These are phyloP conservation scores for Chiloscyllium plagiosum DNA, from an alignment of 2,113 vertebrate species.

Conservation along the genomic window DNA sequence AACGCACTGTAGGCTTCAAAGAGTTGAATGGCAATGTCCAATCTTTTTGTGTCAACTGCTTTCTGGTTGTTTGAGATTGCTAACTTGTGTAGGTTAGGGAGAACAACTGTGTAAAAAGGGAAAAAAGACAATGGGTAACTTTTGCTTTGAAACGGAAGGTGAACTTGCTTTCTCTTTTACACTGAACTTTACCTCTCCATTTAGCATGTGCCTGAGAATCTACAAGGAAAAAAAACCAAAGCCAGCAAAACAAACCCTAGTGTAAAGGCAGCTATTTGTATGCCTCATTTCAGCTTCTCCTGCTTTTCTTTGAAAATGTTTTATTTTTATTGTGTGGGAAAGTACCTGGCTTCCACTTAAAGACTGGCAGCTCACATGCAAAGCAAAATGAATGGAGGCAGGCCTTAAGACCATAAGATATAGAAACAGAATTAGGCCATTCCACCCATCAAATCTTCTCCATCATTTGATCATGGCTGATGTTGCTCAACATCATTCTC, in stretches of 20 bases:
- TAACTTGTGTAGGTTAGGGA: slow-evolving; percentile 93
- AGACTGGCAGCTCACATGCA: background rate
- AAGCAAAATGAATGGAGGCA: background rate
- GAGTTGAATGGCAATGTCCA: slow-evolving; percentile 88
- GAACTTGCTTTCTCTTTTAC: background rate
- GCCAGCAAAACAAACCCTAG: background rate
- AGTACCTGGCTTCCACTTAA: background rate
- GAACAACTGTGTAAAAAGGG: slow-evolving; percentile 72
- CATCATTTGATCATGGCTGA: too few species aligned
- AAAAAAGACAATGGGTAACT: background rate
- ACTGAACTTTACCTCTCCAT: background rate
- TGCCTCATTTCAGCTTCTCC: background rate
- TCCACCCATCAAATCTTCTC: too few species aligned
- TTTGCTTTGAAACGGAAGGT: background rate
- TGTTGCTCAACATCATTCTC: too few species aligned
- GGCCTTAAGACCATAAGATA: background rate
- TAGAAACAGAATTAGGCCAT: too few species aligned
- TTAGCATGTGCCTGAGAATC: background rate
- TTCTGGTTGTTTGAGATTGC: slow-evolving; percentile 92
- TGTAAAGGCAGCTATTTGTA: background rate
- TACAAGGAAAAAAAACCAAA: background rate
- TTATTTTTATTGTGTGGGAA: background rate
- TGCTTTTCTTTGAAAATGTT: background rate
- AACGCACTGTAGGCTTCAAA: slow-evolving; percentile 98
- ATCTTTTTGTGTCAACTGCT: slow-evolving; percentile 77